Evolutionary conservation across 2,888 invertebrate genomes (phyloP).

Genomic region (Carpatolechia fugitivella): DNA sequence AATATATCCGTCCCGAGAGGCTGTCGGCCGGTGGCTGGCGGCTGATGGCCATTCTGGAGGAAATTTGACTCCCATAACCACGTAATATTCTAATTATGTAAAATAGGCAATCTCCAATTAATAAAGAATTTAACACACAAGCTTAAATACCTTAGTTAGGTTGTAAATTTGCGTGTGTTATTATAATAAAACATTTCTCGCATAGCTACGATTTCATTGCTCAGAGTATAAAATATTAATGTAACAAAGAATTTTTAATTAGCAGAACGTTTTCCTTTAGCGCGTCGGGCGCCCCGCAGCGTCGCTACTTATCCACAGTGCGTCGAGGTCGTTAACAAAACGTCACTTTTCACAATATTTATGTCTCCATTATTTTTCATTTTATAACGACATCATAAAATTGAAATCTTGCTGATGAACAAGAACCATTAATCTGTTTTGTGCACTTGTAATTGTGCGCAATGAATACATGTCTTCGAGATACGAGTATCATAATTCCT

Average conservation of each 20-base stretch:
- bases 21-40: background rate
- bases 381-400: constrained; percentile 61
- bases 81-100: constrained; percentile 15
- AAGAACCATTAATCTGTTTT: constrained; percentile 22
- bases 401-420: constrained; percentile 47
- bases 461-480: constrained; percentile 4
- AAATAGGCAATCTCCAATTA: constrained; percentile 28
- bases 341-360: constrained; percentile 73
- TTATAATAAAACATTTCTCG: constrained; percentile 62
- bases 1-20: background rate
- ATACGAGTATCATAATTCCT: no score
- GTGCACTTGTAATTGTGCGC: background rate
- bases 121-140: constrained; percentile 54
- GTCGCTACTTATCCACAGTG: constrained; percentile 68
- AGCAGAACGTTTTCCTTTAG: constrained; percentile 58
- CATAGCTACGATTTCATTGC: constrained; percentile 53
- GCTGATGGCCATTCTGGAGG: background rate
- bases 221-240: constrained; percentile 23
- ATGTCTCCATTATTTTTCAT: constrained; percentile 74
- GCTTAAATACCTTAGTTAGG: constrained; percentile 40
- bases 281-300: constrained; percentile 51
- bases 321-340: constrained; percentile 67
- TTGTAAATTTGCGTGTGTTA: constrained; percentile 55
- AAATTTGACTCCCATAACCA: constrained; percentile 5
- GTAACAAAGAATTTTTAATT: constrained; percentile 70